Conservation (phyloP, 2,797 vertebrate species). For the Muraenolepis orangiensis region DNA sequence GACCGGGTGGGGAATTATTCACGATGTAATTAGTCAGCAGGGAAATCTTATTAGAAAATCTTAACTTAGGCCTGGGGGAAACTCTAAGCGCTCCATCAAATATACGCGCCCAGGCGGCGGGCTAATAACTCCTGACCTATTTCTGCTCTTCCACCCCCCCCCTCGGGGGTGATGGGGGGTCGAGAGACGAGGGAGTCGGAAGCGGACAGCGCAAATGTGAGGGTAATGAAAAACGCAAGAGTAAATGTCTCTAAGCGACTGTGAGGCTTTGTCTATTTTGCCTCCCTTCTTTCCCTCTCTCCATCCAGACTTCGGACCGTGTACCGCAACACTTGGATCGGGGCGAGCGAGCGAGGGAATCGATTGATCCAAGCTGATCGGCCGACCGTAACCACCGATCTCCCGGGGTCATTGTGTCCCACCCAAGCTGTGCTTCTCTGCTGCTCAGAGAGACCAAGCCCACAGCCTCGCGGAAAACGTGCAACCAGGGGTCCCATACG, state of each 20-base stretch:
- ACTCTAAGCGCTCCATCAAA: constrained; percentile 61
- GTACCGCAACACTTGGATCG: no score
- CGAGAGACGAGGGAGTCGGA: neutral
- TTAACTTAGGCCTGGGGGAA: constrained; percentile 57
- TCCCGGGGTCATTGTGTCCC: no score
- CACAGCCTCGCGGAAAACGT: no score
- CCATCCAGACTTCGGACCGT: neutral
- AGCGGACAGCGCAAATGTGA: neutral
- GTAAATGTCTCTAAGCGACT: neutral
- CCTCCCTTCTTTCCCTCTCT: neutral
- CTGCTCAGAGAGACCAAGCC: no score
- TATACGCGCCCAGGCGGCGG: constrained; percentile 45
- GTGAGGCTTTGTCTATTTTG: neutral
- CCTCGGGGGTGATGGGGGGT: neutral
- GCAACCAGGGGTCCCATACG: no score
- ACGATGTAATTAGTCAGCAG: constrained; percentile 63
- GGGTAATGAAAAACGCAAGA: no score
- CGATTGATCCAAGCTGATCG: no score
- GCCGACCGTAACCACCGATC: no score
- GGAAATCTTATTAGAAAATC: constrained; percentile 59
- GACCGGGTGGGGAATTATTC: constrained; percentile 60
- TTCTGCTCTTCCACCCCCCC: constrained; percentile 32
- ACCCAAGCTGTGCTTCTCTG: no score
- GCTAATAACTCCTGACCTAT: constrained; percentile 57
- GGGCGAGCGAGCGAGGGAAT: no score